phyloP scores from a whole-genome alignment of 2,113 vertebrate genomes.

The Lophotis ruficrista region DNA sequence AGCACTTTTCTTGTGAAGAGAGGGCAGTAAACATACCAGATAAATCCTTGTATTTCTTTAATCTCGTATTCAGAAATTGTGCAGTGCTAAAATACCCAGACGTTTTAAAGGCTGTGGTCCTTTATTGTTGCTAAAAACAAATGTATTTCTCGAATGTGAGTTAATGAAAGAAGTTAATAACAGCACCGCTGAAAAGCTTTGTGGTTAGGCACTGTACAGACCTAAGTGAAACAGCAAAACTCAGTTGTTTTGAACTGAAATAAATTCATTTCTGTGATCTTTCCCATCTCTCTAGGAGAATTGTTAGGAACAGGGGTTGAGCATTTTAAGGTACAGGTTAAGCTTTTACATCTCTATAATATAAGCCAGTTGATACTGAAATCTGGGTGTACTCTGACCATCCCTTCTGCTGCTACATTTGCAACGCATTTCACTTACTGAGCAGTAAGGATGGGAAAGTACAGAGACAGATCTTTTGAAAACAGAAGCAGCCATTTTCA shows the following conservation, averaged over 20 bases:
- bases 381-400: background rate
- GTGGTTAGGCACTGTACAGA: conserved; percentile 19
- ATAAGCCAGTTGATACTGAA: conserved; percentile 1
- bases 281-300: conserved; percentile 1
- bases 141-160: conserved; percentile 68
- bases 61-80: conserved; percentile 67
- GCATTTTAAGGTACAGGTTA: conserved; percentile 14
- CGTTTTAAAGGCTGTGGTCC: conserved; percentile 72
- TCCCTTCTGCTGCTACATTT: conserved; percentile 59
- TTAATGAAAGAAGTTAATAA: conserved; percentile 78
- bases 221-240: background rate
- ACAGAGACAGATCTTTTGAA: conserved; percentile 34
- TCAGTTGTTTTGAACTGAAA: conserved; percentile 27
- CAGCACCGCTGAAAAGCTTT: conserved; percentile 40
- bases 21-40: conserved; percentile 69
- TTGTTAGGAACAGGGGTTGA: conserved; percentile 27
- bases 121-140: conserved; percentile 72
- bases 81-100: conserved; percentile 71
- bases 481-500: conserved; percentile 54
- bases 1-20: conserved; percentile 39
- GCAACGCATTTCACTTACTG: conserved; percentile 48
- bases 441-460: conserved; percentile 43
- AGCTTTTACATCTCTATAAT: conserved; percentile 34
- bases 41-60: conserved; percentile 62
- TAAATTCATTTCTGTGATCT: conserved; percentile 26